These are phyloP conservation scores for Drosophila tanythrix DNA, from an alignment of 2,888 invertebrate genomes.

Conservation along the genomic window DNA sequence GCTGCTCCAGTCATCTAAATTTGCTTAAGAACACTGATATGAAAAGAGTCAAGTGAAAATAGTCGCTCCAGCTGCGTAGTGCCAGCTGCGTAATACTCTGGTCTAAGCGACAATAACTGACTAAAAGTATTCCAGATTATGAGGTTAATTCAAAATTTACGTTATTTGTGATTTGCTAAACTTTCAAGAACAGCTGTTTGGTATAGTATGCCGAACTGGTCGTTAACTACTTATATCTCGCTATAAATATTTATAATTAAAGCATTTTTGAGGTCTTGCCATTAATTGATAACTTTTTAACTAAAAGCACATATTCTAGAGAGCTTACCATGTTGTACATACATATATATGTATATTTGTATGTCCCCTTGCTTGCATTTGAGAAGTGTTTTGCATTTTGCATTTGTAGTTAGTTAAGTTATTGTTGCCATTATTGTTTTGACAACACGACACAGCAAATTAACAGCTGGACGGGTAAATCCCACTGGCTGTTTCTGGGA, in stretches of 20 bases:
- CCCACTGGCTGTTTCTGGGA: constrained; percentile 48
- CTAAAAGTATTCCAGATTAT: background rate
- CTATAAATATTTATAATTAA: background rate
- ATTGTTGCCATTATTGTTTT: constrained; percentile 6
- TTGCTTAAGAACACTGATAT: constrained; percentile 55
- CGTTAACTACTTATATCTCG: background rate
- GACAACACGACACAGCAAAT: constrained; percentile 28
- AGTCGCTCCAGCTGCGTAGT: background rate
- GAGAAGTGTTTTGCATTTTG: constrained; percentile 48
- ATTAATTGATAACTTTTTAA: background rate
- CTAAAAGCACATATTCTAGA: background rate
- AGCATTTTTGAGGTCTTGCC: background rate
- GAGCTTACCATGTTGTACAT: background rate
- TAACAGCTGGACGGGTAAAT: constrained; percentile 33
- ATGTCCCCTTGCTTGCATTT: constrained; percentile 17
- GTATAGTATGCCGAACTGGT: background rate
- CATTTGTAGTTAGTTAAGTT: constrained; percentile 31
- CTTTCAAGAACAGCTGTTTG: background rate
- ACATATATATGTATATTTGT: background rate
- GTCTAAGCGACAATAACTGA: background rate
- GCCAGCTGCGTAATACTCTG: background rate
- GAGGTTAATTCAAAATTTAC: fast-evolving
- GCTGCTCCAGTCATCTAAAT: constrained; percentile 50
- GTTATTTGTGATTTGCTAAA: background rate
- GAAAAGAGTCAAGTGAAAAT: constrained; percentile 2